phyloP scores from a whole-genome alignment of 1,140 invertebrate genomes.

The Philopotamus ludificatus region DNA sequence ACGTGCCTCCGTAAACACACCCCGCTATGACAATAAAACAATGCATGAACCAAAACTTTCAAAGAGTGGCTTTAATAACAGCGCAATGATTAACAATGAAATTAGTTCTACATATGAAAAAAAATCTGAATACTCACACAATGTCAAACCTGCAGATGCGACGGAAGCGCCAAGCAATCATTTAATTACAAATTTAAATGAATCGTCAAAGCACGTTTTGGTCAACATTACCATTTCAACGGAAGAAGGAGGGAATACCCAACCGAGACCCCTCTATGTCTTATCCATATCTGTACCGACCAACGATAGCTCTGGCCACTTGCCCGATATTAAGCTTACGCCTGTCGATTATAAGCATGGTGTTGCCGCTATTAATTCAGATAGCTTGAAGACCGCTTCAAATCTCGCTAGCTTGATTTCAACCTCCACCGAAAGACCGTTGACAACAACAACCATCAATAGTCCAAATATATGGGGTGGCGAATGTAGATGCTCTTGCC shows the following conservation, averaged over 20 bases:
- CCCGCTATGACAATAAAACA: too few relatives aligned
- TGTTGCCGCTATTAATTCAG: conserved; percentile 39
- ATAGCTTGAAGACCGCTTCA: conserved; percentile 47
- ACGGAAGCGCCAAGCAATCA: conserved; percentile 46
- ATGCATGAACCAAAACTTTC: too few relatives aligned
- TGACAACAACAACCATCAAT: conserved; percentile 46
- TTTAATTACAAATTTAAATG: conserved; percentile 21
- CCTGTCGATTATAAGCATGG: conserved; percentile 47
- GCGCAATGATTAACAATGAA: conserved; percentile 12
- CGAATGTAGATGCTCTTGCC: conserved; percentile 75
- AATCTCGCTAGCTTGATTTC: conserved; percentile 47
- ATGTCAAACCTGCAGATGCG: conserved; percentile 33
- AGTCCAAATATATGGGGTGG: conserved; percentile 56
- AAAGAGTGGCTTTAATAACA: conserved; percentile 14
- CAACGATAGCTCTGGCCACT: conserved; percentile 54
- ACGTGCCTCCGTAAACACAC: too few relatives aligned
- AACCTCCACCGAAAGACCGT: conserved; percentile 45
- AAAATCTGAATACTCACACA: conserved; percentile 21
- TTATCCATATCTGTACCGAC: conserved; percentile 71
- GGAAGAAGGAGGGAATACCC: conserved; percentile 57
- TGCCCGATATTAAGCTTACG: conserved; percentile 60
- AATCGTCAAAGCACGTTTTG: conserved; percentile 58
- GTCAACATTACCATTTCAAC: conserved; percentile 75
- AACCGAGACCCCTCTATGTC: conserved; percentile 67
- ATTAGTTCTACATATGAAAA: conserved; percentile 2